These are phyloP conservation scores for Lepus townsendii DNA, from an alignment of 2,797 vertebrate genomes.

Conservation along the genomic window DNA sequence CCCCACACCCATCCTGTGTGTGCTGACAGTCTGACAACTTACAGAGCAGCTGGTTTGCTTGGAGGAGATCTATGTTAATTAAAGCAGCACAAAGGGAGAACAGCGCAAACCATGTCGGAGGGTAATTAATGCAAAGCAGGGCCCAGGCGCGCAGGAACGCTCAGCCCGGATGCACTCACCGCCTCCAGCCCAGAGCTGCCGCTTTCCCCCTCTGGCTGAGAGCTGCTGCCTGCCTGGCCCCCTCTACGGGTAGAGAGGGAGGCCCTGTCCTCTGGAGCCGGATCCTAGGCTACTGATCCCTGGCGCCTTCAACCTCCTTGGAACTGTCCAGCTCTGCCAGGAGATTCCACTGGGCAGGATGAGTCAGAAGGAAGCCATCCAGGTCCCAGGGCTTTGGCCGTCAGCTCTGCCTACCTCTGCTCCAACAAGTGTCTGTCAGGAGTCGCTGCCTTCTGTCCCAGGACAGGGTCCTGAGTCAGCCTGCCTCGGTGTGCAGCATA, in stretches of 20 bases:
- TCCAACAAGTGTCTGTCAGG: neutral
- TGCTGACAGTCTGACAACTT: conserved; percentile 88
- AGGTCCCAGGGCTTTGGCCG: neutral
- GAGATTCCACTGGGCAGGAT: neutral
- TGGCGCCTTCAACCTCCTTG: neutral
- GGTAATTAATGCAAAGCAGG: conserved; percentile 88
- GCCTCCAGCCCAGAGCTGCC: neutral
- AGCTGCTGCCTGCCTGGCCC: neutral
- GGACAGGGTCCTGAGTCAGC: neutral
- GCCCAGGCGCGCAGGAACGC: neutral
- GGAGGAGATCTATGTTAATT: conserved; percentile 91
- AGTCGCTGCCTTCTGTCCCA: neutral
- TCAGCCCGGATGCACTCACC: neutral
- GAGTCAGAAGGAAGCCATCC: neutral
- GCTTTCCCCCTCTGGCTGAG: neutral
- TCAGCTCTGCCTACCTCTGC: neutral
- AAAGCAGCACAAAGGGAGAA: conserved; percentile 90
- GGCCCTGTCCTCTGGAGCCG: neutral
- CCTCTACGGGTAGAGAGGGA: neutral
- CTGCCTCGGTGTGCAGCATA: neutral
- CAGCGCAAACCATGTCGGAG: conserved; percentile 83
- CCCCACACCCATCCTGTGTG: conserved; percentile 57
- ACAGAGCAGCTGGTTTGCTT: conserved; percentile 90
- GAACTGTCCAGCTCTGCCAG: neutral
- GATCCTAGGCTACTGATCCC: neutral